Base-by-base conservation (phyloP, 2,113 vertebrate species). In the Dasyornis broadbenti region DNA sequence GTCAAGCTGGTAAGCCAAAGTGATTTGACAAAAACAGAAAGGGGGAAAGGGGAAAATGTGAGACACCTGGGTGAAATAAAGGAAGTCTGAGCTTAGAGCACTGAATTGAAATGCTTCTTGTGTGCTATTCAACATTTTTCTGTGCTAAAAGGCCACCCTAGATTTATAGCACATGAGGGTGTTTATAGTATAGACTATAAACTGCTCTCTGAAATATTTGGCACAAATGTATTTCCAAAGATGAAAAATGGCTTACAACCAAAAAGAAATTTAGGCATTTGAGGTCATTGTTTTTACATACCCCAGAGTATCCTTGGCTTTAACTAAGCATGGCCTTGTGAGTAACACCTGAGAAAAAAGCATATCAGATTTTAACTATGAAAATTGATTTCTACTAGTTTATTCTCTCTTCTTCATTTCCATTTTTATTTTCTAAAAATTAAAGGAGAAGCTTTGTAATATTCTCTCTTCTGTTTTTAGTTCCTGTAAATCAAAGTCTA, bases 101-200 rank as follows among this genome's bases (percentile, higher is more conserved):
- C 30, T 7, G 7, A 85, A 93, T 26, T 61, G 23, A 66, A 83
- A 50, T 37, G 52, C 31, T 76, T 42, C 45, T 68, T 63, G 31
- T 66, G 40, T 47, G 26, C 33, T 90, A 47, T 39, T 87, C 33
- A 61, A 17, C 10, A 60, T 77, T 52, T 45, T 72, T 42, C 49
- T 61, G 20, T 47, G 49, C 24, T 90, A 85, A 91, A 95, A 94
- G 93, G 91, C 93, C 94, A 90, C 90, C 66, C 90, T 45, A 53
- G 61, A 82, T 80, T 78, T 79, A 47, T 31, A 89, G 50, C 42
- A 54, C 57, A 63, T 23, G 59, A 66, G 39, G 26, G 85, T 80
- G 84, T 89, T 95, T 95, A 95, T 56, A 91, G 89, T 23, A 82
- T 54, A 73, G 66, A 49, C 86, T 87, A 70, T 89, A 91, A 95